These are phyloP conservation scores for Pollimyrus isidori DNA, from an alignment of 2,113 vertebrate genomes.

Conservation along the genomic window DNA sequence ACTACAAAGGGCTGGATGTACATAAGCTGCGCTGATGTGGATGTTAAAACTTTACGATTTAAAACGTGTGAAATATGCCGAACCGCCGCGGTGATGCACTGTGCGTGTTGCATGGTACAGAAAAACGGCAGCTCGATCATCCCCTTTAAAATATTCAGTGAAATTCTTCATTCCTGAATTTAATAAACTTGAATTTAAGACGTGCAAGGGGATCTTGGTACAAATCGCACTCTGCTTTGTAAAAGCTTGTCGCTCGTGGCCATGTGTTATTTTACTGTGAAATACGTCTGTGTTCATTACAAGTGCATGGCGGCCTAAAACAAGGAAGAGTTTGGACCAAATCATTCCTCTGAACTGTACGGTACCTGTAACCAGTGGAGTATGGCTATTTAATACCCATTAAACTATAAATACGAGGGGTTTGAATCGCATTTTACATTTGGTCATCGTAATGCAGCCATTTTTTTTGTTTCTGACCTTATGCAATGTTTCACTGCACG, in stretches of 20 bases:
- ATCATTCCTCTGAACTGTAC: neutral
- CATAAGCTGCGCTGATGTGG: neutral
- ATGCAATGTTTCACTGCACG: neutral
- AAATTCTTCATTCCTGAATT: neutral
- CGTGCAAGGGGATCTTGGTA: neutral
- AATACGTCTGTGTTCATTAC: neutral
- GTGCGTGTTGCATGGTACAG: neutral
- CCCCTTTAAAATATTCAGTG: neutral
- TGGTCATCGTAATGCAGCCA: neutral
- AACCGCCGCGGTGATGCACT: conserved; percentile 37
- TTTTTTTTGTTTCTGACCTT: neutral
- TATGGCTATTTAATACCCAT: neutral
- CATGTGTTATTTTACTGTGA: neutral
- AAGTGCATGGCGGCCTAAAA: neutral
- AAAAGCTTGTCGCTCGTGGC: neutral
- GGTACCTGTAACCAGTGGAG: neutral
- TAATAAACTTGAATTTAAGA: neutral
- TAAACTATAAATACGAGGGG: neutral
- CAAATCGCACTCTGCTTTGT: neutral
- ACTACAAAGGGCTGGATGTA: conserved; percentile 31
- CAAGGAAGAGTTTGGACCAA: neutral
- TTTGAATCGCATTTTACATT: neutral
- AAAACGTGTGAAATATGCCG: conserved; percentile 20
- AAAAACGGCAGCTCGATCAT: neutral
- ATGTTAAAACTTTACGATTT: conserved; percentile 16